Conservation (phyloP, 1,140 invertebrate genomes). For the Hirudo medicinalis region DNA sequence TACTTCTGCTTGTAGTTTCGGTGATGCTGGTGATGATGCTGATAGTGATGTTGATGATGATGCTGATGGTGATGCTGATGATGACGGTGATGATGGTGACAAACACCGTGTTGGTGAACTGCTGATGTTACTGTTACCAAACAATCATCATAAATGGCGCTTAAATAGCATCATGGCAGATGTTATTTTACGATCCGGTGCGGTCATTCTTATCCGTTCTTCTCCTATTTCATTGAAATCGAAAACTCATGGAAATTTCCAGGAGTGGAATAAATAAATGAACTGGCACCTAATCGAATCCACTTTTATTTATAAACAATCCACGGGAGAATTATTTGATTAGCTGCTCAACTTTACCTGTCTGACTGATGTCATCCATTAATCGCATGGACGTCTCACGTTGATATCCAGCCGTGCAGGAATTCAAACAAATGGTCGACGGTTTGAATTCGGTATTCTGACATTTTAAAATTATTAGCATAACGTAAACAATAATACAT, state of each 20-base stretch:
- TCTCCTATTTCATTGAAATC: not conserved
- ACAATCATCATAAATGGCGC: not conserved
- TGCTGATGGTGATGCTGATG: not conserved
- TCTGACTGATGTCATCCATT: too few species aligned
- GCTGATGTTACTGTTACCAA: not conserved
- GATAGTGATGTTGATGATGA: not conserved
- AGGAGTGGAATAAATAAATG: not conserved
- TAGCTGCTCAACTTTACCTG: too few species aligned
- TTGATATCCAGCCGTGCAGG: too few species aligned
- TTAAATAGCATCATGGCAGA: not conserved
- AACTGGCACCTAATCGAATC: slow-evolving; percentile 2
- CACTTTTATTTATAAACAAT: not conserved
- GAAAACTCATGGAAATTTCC: not conserved
- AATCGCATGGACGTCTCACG: too few species aligned
- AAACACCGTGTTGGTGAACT: not conserved
- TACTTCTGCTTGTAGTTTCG: too few species aligned
- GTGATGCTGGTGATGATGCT: not conserved
- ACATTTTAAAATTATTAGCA: too few species aligned
- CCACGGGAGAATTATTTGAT: too few species aligned
- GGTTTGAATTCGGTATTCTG: too few species aligned
- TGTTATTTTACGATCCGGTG: not conserved
- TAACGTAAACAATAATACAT: too few species aligned
- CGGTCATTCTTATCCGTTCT: not conserved
- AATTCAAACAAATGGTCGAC: too few species aligned
- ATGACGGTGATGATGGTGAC: slow-evolving; percentile 2